Conservation (phyloP, 2,888 invertebrate genomes). For the Stenodera caucasica region DNA sequence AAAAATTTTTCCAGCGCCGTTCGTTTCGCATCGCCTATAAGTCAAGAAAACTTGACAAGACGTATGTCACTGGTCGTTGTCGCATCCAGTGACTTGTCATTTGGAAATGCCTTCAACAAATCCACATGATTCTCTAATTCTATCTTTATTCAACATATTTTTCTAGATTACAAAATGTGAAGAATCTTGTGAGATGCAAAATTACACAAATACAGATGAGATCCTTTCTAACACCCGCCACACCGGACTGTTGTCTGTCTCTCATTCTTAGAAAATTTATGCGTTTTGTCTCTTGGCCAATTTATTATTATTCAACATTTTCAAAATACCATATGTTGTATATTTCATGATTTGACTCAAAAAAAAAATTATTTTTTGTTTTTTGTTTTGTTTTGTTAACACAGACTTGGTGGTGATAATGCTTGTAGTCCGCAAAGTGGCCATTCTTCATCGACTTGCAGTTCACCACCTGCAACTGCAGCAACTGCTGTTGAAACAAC, state of each 20-base stretch:
- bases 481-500: conserved; percentile 47
- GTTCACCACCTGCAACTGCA: conserved; percentile 58
- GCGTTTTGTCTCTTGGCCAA: conserved; percentile 46
- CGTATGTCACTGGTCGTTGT: conserved; percentile 47
- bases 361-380: neutral
- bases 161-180: conserved; percentile 3
- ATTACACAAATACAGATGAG: neutral
- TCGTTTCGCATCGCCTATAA: conserved; percentile 24
- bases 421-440: conserved; percentile 62
- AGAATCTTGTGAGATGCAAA: neutral
- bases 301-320: conserved; percentile 36
- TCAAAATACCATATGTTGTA: conserved; percentile 12
- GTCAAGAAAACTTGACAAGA: conserved; percentile 42
- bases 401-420: conserved; percentile 28
- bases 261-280: conserved; percentile 38
- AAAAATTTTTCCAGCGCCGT: neutral
- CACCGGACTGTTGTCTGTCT: conserved; percentile 2
- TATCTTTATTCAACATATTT: conserved; percentile 9
- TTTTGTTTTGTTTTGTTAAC: neutral
- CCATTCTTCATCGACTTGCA: conserved; percentile 63
- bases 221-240: neutral
- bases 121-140: conserved; percentile 25
- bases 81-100: conserved; percentile 46
- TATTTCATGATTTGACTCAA: too few species aligned
- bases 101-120: conserved; percentile 27